Evolutionary conservation across 1,140 invertebrate genomes (phyloP).

Genomic region (Magallana angulata): DNA sequence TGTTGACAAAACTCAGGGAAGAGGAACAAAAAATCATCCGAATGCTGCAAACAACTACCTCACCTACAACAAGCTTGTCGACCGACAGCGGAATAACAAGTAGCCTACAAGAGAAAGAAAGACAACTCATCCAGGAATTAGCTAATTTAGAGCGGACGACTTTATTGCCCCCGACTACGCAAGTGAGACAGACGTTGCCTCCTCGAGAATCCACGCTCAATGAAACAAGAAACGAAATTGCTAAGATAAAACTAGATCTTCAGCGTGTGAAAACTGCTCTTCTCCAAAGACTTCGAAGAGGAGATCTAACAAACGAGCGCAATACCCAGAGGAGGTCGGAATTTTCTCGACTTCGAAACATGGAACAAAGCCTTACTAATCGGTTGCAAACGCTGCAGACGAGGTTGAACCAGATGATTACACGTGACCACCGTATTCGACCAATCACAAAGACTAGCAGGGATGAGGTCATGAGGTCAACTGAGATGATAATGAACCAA

Average conservation of each 20-base stretch:
- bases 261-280: not conserved
- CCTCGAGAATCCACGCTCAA: not conserved
- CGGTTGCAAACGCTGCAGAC: not conserved
- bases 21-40: no score
- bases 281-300: not conserved
- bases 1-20: not conserved
- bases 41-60: not conserved
- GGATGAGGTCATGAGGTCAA: not conserved
- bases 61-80: not conserved
- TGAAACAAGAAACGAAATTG: not conserved
- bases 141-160: slow-evolving; percentile 11
- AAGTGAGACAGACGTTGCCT: not conserved
- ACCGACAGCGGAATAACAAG: not conserved
- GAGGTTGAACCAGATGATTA: not conserved
- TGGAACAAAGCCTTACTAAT: not conserved
- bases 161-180: not conserved
- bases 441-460: not conserved
- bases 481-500: not conserved
- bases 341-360: slow-evolving; percentile 11
- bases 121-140: not conserved
- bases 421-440: not conserved
- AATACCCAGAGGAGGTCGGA: not conserved
- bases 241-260: not conserved
- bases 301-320: not conserved
- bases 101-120: not conserved